These are phyloP conservation scores for Apis cerana DNA, from an alignment of 1,140 invertebrate genomes.

Conservation along the genomic window DNA sequence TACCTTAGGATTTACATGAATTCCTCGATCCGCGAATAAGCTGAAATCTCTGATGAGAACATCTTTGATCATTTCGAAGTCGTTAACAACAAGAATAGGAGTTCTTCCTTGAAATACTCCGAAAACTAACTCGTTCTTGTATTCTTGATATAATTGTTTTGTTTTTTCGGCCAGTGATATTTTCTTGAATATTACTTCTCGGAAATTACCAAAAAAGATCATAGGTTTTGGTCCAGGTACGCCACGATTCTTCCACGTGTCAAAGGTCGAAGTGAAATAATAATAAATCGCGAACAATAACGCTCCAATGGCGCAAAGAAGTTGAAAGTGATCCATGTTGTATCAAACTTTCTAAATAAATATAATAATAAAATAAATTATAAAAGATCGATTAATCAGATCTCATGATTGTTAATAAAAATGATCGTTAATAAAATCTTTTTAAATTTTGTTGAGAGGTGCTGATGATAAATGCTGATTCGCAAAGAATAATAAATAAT, in stretches of 20 bases:
- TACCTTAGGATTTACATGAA: constrained; percentile 60
- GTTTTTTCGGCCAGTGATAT: constrained; percentile 25
- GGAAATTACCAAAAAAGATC: constrained; percentile 70
- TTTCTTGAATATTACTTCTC: constrained; percentile 51
- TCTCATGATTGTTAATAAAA: no score
- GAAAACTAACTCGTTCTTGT: constrained; percentile 71
- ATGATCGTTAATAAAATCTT: no score
- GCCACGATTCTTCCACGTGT: constrained; percentile 71
- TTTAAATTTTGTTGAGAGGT: no score
- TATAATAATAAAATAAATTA: neutral
- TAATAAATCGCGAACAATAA: constrained; percentile 60
- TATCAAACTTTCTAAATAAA: no score
- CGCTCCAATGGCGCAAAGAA: constrained; percentile 32
- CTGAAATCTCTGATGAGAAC: constrained; percentile 81
- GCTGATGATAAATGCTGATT: no score
- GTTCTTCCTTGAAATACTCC: constrained; percentile 76
- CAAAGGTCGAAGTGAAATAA: constrained; percentile 47
- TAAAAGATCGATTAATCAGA: neutral
- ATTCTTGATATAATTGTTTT: constrained; percentile 59
- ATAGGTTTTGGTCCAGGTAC: constrained; percentile 66
- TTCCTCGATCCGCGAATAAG: constrained; percentile 75
- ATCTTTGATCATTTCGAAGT: constrained; percentile 78
- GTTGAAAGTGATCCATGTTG: constrained; percentile 32
- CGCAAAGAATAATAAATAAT: no score
- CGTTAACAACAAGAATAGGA: constrained; percentile 74